phyloP scores from a whole-genome alignment of 2,888 invertebrate genomes.

The Mamestra brassicae region DNA sequence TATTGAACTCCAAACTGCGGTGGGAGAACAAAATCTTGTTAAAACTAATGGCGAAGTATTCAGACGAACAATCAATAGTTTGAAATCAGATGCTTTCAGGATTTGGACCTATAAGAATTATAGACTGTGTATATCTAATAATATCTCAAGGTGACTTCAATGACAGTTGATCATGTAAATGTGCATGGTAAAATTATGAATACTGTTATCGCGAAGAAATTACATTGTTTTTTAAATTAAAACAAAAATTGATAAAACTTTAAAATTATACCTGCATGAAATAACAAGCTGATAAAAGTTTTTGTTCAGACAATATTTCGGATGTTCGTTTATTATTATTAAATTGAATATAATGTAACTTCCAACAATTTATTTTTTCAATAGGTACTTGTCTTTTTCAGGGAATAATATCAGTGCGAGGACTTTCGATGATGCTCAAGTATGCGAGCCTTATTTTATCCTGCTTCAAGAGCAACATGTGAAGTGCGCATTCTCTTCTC shows the following conservation, averaged over 20 bases:
- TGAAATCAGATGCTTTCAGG: slow-evolving; percentile 10
- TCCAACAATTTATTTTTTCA: slow-evolving; percentile 11
- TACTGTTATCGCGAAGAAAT: slow-evolving; percentile 7
- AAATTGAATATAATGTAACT: slow-evolving; percentile 1
- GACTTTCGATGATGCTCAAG: slow-evolving; percentile 1
- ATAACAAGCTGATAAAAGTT: slow-evolving; percentile 21
- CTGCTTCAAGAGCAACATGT: slow-evolving; percentile 25
- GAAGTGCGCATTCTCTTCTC: slow-evolving; percentile 17
- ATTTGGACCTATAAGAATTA: background rate
- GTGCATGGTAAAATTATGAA: background rate
- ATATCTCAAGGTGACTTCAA: slow-evolving; percentile 1
- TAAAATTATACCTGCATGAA: slow-evolving; percentile 4
- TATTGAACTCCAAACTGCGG: slow-evolving; percentile 39
- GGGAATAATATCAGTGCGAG: slow-evolving; percentile 8
- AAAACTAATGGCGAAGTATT: slow-evolving; percentile 49
- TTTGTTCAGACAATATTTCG: slow-evolving; percentile 2
- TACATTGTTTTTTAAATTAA: slow-evolving; percentile 8
- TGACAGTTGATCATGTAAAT: too few species aligned
- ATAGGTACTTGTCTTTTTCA: slow-evolving; percentile 10
- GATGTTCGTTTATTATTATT: slow-evolving; percentile 10
- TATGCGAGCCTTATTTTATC: slow-evolving; percentile 19
- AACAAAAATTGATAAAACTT: slow-evolving; percentile 8
- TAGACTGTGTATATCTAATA: background rate
- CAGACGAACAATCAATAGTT: slow-evolving; percentile 24
- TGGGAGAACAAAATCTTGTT: slow-evolving; percentile 64